A percentile compares a stretch with the other conserved stretches of the same genome.
Conservation (phyloP, 1,140 invertebrate genomes). For the Octopus bimaculoides region DNA sequence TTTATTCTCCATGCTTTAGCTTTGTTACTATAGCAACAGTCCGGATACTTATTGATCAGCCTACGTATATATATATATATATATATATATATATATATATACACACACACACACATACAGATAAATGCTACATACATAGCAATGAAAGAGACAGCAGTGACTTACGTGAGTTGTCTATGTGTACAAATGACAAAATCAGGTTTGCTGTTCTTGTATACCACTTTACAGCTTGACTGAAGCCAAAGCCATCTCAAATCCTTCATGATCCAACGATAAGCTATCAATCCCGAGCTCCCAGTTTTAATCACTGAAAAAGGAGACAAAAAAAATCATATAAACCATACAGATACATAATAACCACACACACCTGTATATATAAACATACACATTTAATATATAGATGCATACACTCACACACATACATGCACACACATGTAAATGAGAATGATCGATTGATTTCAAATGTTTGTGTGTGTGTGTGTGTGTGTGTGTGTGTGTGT, state of each 20-base stretch:
- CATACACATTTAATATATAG: not conserved
- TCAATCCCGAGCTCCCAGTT: conserved; percentile 96
- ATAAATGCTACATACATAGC: too few relatives aligned
- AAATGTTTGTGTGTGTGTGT: too few relatives aligned
- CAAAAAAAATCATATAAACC: not conserved
- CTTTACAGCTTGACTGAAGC: conserved; percentile 93
- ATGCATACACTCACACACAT: too few relatives aligned
- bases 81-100: too few relatives aligned
- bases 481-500: too few relatives aligned
- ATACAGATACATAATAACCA: not conserved
- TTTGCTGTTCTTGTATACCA: conserved; percentile 99
- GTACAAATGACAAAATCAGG: conserved; percentile 98
- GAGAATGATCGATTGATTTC: too few relatives aligned
- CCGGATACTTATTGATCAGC: too few relatives aligned
- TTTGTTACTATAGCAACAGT: too few relatives aligned
- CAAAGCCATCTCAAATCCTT: conserved; percentile 90
- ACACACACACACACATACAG: too few relatives aligned
- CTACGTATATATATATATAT: too few relatives aligned
- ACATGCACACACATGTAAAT: too few relatives aligned
- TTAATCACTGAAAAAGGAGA: conserved; percentile 80
- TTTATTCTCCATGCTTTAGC: too few relatives aligned
- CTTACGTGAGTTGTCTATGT: conserved; percentile 94
- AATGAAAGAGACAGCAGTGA: conserved; percentile 22
- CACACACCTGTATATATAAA: not conserved
- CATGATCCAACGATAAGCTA: conserved; percentile 93